Evolutionary conservation across 2,888 invertebrate genomes (phyloP).

Genomic region (Macrophya alboannulata): DNA sequence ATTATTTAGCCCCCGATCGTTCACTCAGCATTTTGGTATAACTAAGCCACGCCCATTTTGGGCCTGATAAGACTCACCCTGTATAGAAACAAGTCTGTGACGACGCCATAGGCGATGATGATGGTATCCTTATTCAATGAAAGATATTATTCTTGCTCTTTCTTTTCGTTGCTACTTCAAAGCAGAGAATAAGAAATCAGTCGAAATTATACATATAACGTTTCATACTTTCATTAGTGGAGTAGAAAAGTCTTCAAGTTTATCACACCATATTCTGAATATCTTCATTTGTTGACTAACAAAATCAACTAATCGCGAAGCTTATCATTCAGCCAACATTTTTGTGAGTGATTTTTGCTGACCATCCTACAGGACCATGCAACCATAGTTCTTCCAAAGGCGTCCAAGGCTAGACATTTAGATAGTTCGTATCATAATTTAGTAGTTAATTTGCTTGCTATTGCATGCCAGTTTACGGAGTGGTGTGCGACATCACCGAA

Average conservation of each 20-base stretch:
- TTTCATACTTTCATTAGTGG: neutral
- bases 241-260: neutral
- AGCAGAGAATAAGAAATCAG: neutral
- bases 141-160: neutral
- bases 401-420: slow-evolving; percentile 58
- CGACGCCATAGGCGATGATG: neutral
- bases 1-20: too few relatives aligned
- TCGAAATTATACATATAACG: neutral
- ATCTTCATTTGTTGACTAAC: neutral
- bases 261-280: neutral
- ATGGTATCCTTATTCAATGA: neutral
- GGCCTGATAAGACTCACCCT: neutral
- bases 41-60: too few relatives aligned
- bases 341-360: slow-evolving; percentile 59
- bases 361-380: slow-evolving; percentile 49
- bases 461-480: slow-evolving; percentile 77
- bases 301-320: neutral
- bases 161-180: neutral
- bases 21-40: too few relatives aligned
- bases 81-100: neutral
- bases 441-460: slow-evolving; percentile 78
- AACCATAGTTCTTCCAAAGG: slow-evolving; percentile 21
- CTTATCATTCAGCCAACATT: slow-evolving; percentile 38
- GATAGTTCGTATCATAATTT: slow-evolving; percentile 74
- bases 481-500: slow-evolving; percentile 79